Base-by-base conservation (phyloP, 2,113 vertebrate species). In the Zosterops lateralis region DNA sequence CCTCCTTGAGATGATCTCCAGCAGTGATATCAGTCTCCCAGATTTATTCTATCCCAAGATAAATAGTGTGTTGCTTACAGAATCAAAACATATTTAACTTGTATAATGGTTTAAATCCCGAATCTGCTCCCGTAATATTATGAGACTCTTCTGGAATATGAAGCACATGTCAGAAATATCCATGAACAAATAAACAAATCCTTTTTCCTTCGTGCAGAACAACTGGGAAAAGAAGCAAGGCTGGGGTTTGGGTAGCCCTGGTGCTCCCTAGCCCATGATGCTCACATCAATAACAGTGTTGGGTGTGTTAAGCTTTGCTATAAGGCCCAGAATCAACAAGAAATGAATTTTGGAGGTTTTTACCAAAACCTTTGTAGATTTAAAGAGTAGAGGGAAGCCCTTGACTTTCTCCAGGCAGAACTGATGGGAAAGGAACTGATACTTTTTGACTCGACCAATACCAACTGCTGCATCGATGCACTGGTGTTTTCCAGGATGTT, bases 1-100 rank as follows among this genome's bases (percentile, higher is more conserved):
- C 60, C 60, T 87, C 87, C 75, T 88, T 72, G 67, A 83, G 79
- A 89, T 87, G 87, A 92, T 85, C 67, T 92, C 75, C 25, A 12
- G 72, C 65, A 93, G 44, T 32, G 64, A 64, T 77, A 91, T 77
- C 84, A 88, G 72, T 14, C 75, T 75, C 83, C 65, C 75, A 88
- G 84, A 95, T 94, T 97, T 95, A 90, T 66, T 91, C 78, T 94
- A 92, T 91, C 91, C 89, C 50, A 96, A 88, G 82, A 95, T 87
- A 96, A 96, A 96, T 86, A 95, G 48, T 8, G n/a, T 79, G 31
- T 70, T 91, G 83, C 89, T 93, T 88, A 89, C 51, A 90, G 94
- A 95, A 95, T 92, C 89, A 80, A 95, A 95, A 91, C 5, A 0
- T 90, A 89, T 95, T 95, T 95, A 95, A 95, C 72, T 90, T 90